Evolutionary conservation across 2,797 vertebrate genomes (phyloP).

Genomic region (Sus cebifrons): DNA sequence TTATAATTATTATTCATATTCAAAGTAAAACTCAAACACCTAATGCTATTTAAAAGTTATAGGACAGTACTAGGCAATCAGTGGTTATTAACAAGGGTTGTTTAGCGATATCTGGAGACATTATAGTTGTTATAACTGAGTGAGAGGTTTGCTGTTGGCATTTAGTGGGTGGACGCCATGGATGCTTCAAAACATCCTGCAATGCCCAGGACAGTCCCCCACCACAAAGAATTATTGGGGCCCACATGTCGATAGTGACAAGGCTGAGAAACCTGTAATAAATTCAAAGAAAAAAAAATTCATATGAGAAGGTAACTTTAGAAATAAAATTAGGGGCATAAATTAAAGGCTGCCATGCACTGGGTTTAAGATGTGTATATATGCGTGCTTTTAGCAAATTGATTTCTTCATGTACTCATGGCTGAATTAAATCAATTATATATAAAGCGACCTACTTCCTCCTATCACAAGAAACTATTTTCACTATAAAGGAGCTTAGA

Average conservation of each 20-base stretch:
- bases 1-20: slow-evolving; percentile 11
- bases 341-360: not conserved
- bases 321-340: not conserved
- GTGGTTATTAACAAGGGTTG: not conserved
- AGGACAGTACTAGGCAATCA: not conserved
- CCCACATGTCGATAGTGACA: not conserved
- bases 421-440: not conserved
- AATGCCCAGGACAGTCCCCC: not conserved
- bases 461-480: not conserved
- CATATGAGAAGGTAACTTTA: not conserved
- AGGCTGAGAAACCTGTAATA: not conserved
- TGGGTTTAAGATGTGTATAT: not conserved
- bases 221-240: not conserved
- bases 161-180: not conserved
- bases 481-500: not conserved
- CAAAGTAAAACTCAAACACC: not conserved
- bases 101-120: not conserved
- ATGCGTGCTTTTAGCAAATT: not conserved
- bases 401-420: not conserved
- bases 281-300: not conserved
- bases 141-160: not conserved
- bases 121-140: not conserved
- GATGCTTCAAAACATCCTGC: not conserved
- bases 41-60: not conserved
- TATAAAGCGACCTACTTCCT: not conserved